Conservation (phyloP, 92 coral and sea anemone species). For the Actinostola sp. region DNA sequence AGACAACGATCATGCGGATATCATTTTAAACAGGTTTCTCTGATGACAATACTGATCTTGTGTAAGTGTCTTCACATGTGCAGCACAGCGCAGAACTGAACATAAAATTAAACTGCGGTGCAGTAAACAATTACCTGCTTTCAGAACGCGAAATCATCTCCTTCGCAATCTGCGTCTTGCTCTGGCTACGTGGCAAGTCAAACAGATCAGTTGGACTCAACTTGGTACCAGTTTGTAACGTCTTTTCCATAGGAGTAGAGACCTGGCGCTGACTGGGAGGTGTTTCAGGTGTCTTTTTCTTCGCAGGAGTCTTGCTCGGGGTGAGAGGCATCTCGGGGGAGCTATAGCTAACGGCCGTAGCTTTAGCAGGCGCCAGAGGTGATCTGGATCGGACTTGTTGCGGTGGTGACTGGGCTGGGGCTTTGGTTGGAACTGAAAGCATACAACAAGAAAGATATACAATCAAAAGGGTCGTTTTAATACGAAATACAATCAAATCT, state of each 20-base stretch:
- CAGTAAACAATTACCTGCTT: slow-evolving; percentile 21
- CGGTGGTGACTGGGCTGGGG: slow-evolving; percentile 28
- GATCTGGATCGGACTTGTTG: slow-evolving; percentile 47
- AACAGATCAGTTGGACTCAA: slow-evolving; percentile 23
- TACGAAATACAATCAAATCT: no score
- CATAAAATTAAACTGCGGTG: no score
- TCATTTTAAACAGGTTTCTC: no score
- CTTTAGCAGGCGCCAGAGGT: slow-evolving; percentile 71
- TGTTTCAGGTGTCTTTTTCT: slow-evolving; percentile 10
- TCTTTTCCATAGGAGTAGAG: slow-evolving; percentile 15
- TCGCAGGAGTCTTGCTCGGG: slow-evolving; percentile 16
- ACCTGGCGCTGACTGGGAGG: neutral
- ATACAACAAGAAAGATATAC: neutral
- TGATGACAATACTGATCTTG: no score
- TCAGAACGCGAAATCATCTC: slow-evolving; percentile 10
- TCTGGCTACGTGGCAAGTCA: slow-evolving; percentile 15
- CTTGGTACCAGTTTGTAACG: slow-evolving; percentile 15
- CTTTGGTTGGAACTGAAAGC: slow-evolving; percentile 22
- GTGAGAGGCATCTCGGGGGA: slow-evolving; percentile 31
- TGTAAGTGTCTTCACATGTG: neutral
- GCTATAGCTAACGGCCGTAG: slow-evolving; percentile 58
- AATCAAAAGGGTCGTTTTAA: no score
- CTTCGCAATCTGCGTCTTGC: slow-evolving; percentile 5
- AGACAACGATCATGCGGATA: no score
- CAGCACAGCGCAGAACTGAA: neutral